Conservation (phyloP, 1,140 invertebrate species). For the Chironomus tepperi region DNA sequence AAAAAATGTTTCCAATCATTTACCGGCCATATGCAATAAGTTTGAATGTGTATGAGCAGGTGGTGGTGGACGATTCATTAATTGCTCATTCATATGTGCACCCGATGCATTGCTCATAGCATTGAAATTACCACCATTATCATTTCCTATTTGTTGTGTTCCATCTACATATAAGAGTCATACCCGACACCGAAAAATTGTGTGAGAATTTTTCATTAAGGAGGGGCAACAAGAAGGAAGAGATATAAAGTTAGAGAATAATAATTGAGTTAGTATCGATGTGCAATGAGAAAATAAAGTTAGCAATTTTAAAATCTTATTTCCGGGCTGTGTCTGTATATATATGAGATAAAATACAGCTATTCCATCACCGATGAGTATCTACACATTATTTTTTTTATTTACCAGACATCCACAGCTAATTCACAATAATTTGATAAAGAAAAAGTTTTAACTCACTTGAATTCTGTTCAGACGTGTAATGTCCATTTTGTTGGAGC, state of each 20-base stretch:
- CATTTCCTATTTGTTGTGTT: conserved; percentile 36
- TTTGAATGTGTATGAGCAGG: conserved; percentile 55
- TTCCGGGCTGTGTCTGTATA: too few relatives aligned
- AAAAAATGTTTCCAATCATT: too few relatives aligned
- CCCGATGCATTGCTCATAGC: conserved; percentile 36
- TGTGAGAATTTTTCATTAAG: not conserved
- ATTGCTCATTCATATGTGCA: conserved; percentile 27
- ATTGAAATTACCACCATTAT: conserved; percentile 32
- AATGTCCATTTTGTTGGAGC: conserved; percentile 61
- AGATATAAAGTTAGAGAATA: conserved; percentile 16
- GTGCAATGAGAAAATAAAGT: conserved; percentile 18
- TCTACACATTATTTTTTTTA: too few relatives aligned
- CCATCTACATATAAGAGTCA: conserved; percentile 3
- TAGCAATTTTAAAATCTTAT: not conserved
- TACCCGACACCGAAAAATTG: conserved; percentile 8
- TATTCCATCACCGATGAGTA: too few relatives aligned
- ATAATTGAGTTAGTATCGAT: not conserved
- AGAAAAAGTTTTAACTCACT: conserved; percentile 45
- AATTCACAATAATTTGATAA: conserved; percentile 23
- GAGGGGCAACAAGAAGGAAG: conserved; percentile 26
- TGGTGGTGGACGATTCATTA: conserved; percentile 51
- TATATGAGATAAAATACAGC: too few relatives aligned
- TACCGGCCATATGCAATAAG: conserved; percentile 77
- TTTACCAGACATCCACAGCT: too few relatives aligned
- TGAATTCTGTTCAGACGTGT: conserved; percentile 49